These are phyloP conservation scores for Apoda limacodes DNA, from an alignment of 2,888 invertebrate species.

Conservation along the genomic window DNA sequence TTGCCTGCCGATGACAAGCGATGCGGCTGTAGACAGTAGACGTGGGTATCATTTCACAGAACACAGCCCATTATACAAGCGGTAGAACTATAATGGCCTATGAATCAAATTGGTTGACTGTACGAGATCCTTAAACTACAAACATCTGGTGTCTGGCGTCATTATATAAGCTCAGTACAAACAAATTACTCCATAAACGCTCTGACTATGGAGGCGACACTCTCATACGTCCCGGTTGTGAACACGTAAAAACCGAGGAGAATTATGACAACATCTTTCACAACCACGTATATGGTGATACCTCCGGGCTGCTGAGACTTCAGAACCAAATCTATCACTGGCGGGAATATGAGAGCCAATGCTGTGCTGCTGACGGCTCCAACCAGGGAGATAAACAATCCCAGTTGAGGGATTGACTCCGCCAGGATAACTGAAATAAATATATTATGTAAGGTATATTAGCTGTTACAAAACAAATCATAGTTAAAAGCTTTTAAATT, in stretches of 20 bases:
- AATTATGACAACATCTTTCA: constrained; percentile 76
- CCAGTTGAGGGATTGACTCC: constrained; percentile 86
- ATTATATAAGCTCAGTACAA: too few relatives aligned
- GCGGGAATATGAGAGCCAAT: constrained; percentile 89
- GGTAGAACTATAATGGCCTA: too few relatives aligned
- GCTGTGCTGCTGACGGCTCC: constrained; percentile 92
- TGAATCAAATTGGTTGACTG: too few relatives aligned
- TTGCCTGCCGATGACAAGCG: too few relatives aligned
- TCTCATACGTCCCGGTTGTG: constrained; percentile 80
- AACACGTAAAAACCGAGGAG: constrained; percentile 77
- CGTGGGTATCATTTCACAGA: too few relatives aligned
- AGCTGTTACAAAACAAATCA: too few relatives aligned
- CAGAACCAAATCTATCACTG: constrained; percentile 84
- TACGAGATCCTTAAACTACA: too few relatives aligned
- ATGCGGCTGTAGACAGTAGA: too few relatives aligned
- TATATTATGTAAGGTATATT: neutral
- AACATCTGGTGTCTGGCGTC: too few relatives aligned
- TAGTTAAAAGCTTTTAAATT: too few relatives aligned
- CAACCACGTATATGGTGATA: constrained; percentile 44
- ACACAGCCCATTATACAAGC: too few relatives aligned
- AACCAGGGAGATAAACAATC: constrained; percentile 90
- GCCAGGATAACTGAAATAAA: constrained; percentile 81
- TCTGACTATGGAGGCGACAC: constrained; percentile 71
- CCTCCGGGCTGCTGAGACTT: constrained; percentile 71
- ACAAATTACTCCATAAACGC: constrained; percentile 54